phyloP scores from a whole-genome alignment of 2,797 vertebrate genomes.

The Liparis tanakae region DNA sequence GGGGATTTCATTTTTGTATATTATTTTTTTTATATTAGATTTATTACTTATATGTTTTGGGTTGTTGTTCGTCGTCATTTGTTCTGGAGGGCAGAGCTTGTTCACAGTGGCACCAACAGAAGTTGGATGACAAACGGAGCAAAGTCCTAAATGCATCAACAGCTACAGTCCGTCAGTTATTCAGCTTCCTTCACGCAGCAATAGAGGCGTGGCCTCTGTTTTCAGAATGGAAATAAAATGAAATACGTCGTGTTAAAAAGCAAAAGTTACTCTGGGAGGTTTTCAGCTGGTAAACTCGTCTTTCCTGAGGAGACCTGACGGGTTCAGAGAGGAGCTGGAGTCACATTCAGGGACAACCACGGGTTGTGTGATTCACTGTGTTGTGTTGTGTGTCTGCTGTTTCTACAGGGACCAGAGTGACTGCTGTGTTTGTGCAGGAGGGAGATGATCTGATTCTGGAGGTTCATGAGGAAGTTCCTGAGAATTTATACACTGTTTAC shows the following conservation, averaged over 20 bases:
- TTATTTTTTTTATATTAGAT: too few species aligned
- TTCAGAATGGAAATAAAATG: background rate
- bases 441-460: slow-evolving; percentile 30
- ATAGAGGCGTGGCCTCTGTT: background rate
- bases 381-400: background rate
- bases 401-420: slow-evolving; percentile 21
- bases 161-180: too few species aligned
- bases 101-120: background rate
- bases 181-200: too few species aligned
- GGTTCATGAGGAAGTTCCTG: background rate
- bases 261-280: background rate
- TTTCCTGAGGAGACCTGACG: background rate
- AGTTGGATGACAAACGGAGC: too few species aligned
- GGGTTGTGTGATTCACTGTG: background rate
- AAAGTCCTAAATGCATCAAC: too few species aligned
- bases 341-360: background rate
- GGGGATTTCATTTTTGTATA: too few species aligned
- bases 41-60: background rate
- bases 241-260: too few species aligned
- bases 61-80: background rate
- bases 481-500: accelerated
- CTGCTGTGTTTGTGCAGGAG: slow-evolving; percentile 6
- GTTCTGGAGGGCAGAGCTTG: background rate
- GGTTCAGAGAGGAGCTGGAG: background rate
- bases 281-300: background rate